Evolutionary conservation across 2,113 vertebrate species (phyloP).

Genomic region (Rostratula benghalensis): DNA sequence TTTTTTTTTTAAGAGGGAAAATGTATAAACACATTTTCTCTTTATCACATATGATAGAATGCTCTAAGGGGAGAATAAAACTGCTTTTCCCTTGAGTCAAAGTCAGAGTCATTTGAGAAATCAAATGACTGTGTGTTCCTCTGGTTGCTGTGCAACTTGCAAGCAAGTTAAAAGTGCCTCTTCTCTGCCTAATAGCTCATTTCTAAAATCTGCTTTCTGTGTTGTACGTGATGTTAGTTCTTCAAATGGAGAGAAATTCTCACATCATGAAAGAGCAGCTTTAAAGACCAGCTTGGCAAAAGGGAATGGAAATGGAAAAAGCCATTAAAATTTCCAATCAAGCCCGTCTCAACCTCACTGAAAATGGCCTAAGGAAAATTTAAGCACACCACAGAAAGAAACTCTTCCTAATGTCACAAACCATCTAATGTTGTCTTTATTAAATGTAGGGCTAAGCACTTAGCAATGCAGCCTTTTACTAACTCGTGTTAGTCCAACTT

Average conservation of each 20-base stretch:
- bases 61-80: conserved; percentile 50
- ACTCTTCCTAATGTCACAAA: neutral
- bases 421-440: neutral
- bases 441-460: neutral
- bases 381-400: neutral
- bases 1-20: neutral
- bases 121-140: conserved; percentile 52
- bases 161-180: conserved; percentile 33
- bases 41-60: conserved; percentile 45
- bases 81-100: conserved; percentile 52
- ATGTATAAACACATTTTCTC: conserved; percentile 54
- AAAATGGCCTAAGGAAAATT: neutral
- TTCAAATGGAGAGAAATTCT: conserved; percentile 61
- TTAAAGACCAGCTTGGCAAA: conserved; percentile 42
- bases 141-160: conserved; percentile 62
- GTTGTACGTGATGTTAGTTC: conserved; percentile 41
- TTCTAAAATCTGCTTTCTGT: conserved; percentile 43
- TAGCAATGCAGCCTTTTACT: neutral
- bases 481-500: neutral
- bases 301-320: conserved; percentile 20
- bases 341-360: neutral
- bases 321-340: conserved; percentile 32
- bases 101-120: conserved; percentile 62
- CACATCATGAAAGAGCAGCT: conserved; percentile 44
- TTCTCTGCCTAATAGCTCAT: conserved; percentile 55